Evolutionary conservation across 2,113 vertebrate species (phyloP).

Genomic region (Alces alces): DNA sequence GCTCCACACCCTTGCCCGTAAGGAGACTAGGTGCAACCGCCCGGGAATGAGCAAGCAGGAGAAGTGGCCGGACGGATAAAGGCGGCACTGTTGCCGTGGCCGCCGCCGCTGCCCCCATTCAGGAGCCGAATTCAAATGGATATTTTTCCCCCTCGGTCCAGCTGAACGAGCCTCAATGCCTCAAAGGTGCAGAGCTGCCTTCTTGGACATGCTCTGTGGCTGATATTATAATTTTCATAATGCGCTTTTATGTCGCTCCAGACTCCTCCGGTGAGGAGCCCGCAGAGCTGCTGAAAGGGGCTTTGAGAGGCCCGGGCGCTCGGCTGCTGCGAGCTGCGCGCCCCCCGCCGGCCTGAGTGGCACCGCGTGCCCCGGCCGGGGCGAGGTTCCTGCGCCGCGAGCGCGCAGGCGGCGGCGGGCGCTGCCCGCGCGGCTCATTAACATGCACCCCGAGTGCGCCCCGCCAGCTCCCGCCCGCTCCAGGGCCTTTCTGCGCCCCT

Average conservation of each 20-base stretch:
- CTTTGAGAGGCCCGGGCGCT: constrained; percentile 81
- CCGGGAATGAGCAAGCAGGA: constrained; percentile 77
- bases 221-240: constrained; percentile 90
- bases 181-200: constrained; percentile 82
- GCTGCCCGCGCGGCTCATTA: constrained; percentile 62
- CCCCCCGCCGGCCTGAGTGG: constrained; percentile 83
- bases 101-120: constrained; percentile 76
- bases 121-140: constrained; percentile 83
- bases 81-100: constrained; percentile 78
- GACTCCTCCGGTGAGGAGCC: constrained; percentile 86
- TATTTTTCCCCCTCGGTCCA: constrained; percentile 79
- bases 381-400: constrained; percentile 50
- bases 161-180: constrained; percentile 82
- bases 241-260: constrained; percentile 86
- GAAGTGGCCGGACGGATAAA: constrained; percentile 78
- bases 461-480: neutral
- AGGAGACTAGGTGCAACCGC: constrained; percentile 76
- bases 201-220: constrained; percentile 81
- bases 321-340: constrained; percentile 76
- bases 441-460: constrained; percentile 60
- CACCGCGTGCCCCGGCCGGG: constrained; percentile 78
- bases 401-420: constrained; percentile 66
- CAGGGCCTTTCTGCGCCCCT: neutral
- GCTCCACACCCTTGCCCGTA: constrained; percentile 51
- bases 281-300: constrained; percentile 85